Conservation (phyloP, 2,797 vertebrate species). For the Hipposideros larvatus region DNA sequence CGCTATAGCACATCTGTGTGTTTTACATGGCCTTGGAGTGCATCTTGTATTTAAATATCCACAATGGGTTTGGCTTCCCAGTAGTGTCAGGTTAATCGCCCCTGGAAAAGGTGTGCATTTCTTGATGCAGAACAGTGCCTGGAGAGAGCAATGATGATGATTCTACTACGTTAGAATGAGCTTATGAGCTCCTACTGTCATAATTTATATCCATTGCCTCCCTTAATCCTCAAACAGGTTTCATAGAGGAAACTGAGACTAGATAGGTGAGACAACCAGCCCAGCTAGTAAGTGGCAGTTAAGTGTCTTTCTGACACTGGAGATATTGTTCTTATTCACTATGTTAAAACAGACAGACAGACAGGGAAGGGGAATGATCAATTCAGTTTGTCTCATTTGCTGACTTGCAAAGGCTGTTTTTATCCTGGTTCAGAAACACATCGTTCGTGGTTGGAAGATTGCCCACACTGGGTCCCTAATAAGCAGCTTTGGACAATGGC, state of each 20-base stretch:
- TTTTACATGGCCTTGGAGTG: neutral
- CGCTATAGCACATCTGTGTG: accelerated
- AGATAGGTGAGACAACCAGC: neutral
- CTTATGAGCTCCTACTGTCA: neutral
- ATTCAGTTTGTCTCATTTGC: slow-evolving; percentile 54
- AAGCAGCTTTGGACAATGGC: slow-evolving; percentile 20
- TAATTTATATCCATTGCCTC: neutral
- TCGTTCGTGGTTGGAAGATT: slow-evolving; percentile 62
- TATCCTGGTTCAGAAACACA: slow-evolving; percentile 67
- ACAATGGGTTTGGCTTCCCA: neutral
- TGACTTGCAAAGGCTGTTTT: slow-evolving; percentile 77
- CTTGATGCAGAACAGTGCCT: neutral
- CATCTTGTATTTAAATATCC: neutral
- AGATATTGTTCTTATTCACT: neutral
- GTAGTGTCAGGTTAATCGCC: neutral
- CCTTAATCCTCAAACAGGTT: neutral
- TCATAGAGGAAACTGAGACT: neutral
- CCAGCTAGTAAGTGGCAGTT: neutral
- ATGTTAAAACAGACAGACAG: slow-evolving; percentile 13
- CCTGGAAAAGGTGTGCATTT: neutral
- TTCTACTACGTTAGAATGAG: neutral
- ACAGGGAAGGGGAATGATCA: neutral
- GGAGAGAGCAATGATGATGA: accelerated
- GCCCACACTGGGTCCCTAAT: slow-evolving; percentile 41
- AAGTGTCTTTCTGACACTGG: neutral